Conservation (phyloP, 2,113 vertebrate species). For the Myiozetetes cayanensis region DNA sequence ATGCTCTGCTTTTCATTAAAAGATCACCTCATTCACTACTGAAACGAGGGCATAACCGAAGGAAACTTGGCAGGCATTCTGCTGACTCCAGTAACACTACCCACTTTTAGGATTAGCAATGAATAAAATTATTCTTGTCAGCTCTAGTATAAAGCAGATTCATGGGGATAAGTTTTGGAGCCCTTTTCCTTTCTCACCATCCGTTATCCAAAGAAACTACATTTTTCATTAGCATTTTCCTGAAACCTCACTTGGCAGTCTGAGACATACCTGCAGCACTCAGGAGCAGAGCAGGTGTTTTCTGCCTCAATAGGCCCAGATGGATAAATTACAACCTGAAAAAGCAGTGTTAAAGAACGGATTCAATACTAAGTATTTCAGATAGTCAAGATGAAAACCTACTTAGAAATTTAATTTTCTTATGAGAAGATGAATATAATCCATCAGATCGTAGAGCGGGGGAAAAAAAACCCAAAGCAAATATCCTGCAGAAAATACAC, state of each 20-base stretch:
- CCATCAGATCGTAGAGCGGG: neutral
- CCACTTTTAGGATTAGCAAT: neutral
- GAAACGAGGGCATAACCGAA: neutral
- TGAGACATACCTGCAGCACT: neutral
- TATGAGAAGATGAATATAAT: neutral
- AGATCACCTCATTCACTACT: neutral
- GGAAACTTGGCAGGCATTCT: slow-evolving; percentile 8
- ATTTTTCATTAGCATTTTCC: slow-evolving; percentile 2
- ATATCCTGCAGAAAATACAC: neutral
- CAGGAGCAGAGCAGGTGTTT: neutral
- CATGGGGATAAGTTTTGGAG: neutral
- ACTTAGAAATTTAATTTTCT: neutral
- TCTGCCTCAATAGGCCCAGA: neutral
- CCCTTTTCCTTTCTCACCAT: neutral
- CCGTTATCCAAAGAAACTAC: neutral
- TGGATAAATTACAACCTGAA: neutral
- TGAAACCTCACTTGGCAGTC: neutral
- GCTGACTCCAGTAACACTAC: neutral
- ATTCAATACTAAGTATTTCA: neutral
- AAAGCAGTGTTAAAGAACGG: neutral
- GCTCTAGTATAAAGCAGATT: neutral
- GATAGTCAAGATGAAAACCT: neutral
- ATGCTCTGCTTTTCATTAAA: slow-evolving; percentile 18
- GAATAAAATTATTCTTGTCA: slow-evolving; percentile 21
- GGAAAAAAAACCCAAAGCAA: neutral